Evolutionary conservation across 2,888 invertebrate genomes (phyloP).

Genomic region (Macrophya annulata): DNA sequence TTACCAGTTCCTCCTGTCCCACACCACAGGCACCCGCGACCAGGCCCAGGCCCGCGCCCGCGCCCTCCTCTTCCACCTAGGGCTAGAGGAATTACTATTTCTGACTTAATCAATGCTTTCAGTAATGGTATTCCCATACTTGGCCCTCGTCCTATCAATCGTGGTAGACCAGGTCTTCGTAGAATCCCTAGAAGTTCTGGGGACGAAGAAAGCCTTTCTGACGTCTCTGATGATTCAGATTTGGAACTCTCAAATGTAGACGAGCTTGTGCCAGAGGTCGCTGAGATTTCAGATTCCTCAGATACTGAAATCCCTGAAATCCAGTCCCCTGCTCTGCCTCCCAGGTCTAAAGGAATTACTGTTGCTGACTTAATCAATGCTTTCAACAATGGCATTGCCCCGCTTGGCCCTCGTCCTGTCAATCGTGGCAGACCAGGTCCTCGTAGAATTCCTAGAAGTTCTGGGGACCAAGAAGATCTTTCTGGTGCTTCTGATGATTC

Average conservation of each 20-base stretch:
- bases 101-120: background rate
- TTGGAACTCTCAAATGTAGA: slow-evolving; percentile 41
- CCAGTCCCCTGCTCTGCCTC: slow-evolving; percentile 14
- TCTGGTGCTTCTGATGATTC: background rate
- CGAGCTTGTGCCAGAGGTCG: slow-evolving; percentile 40
- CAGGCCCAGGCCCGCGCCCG: too few species aligned
- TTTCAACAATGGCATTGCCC: background rate
- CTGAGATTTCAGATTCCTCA: slow-evolving; percentile 54
- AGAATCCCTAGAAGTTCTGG: background rate
- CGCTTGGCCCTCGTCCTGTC: background rate
- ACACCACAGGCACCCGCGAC: too few species aligned
- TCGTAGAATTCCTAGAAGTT: background rate
- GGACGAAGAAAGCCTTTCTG: background rate
- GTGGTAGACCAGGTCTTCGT: background rate
- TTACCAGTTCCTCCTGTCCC: background rate
- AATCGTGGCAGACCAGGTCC: background rate
- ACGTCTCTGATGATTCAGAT: background rate
- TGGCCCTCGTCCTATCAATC: background rate
- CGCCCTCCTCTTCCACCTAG: background rate
- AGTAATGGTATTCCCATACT: background rate
- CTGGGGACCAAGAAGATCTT: background rate
- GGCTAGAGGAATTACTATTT: background rate
- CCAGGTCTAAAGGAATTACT: background rate
- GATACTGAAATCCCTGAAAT: slow-evolving; percentile 58
- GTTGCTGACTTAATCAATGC: background rate